Evolutionary conservation across 2,888 invertebrate species (phyloP), one percentile per base, ranked within the genome.

Genomic region (Hartigia nigra): DNA sequence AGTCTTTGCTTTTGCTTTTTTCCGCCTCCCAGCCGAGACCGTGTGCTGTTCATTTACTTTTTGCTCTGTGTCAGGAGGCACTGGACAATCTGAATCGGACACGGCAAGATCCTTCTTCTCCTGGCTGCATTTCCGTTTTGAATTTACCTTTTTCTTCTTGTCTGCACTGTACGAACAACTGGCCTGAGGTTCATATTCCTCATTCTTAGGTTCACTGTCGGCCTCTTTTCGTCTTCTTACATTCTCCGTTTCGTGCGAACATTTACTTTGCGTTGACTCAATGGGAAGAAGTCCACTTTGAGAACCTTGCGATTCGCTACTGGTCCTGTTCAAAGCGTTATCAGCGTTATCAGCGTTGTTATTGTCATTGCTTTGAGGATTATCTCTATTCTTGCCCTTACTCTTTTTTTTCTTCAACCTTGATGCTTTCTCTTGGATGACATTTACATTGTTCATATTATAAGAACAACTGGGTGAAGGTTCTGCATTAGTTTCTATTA

Each of bases 401-500:
- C 23, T 55, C 23, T 55, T 23, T 55, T 55, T 55, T 9, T 55
- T 14, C 23, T 55, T 55, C 23, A 9, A 55, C 55, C 55, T 55
- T 14, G 2, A 55, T 55, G 55, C 2, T 23, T 55, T 55, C 55
- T 23, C 55, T 55, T 55, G 55, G 23, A 23, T 23, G 23, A 9
- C 23, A 55, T 55, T 55, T 9, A 55, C 23, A 55, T 23, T 55
- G 55, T 55, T 23, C 9, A 23, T 72, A 32, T 72, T 12, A 14
- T 72, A 72, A 2, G 72, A 72, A 72, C 72, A 72, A 34, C 72
- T 72, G 14, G 72, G 75, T 5, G n/a, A 34, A 12, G 77, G 35
- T 1, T 78, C 70, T 37, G 34, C 77, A 72, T 23, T 70, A 34
- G 80, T 69, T 69, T 84, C 82, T 37, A 83, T 80, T n/a, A 86